phyloP scores from a whole-genome alignment of 1,140 invertebrate species.

The Macrobrachium nipponense region DNA sequence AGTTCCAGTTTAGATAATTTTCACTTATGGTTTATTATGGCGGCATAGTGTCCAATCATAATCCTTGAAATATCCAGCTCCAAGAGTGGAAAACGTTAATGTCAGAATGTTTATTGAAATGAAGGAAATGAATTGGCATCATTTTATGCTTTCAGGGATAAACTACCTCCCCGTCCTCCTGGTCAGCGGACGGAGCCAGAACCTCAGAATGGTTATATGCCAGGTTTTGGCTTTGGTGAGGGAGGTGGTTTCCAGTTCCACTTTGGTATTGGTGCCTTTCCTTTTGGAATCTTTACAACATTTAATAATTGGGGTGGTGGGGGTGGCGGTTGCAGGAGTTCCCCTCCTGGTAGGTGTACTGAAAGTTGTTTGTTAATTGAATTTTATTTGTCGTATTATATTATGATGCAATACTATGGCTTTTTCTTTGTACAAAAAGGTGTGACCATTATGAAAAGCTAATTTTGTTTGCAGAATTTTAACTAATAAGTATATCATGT shows the following conservation, averaged over 20 bases:
- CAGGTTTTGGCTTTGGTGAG: constrained; percentile 83
- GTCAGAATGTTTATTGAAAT: neutral
- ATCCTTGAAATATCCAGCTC: no score
- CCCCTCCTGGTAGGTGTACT: constrained; percentile 49
- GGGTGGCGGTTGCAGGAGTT: no score
- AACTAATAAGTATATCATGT: no score
- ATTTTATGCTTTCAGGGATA: constrained; percentile 72
- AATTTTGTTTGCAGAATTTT: no score
- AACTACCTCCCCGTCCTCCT: constrained; percentile 72
- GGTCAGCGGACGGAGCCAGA: constrained; percentile 65
- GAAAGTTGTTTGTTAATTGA: constrained; percentile 41
- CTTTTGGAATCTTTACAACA: constrained; percentile 97
- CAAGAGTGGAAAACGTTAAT: neutral
- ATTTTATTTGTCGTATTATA: constrained; percentile 29
- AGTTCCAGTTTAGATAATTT: no score
- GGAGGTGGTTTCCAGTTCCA: constrained; percentile 95
- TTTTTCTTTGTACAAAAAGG: no score
- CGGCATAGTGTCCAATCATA: no score
- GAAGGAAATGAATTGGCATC: constrained; percentile 61
- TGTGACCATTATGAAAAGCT: no score
- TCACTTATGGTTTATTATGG: no score
- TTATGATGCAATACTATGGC: no score
- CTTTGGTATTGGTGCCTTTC: constrained; percentile 99
- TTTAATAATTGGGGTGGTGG: constrained; percentile 90
- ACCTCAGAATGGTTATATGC: constrained; percentile 59